phyloP scores from a whole-genome alignment of 2,113 vertebrate species.

The Pimephales promelas region DNA sequence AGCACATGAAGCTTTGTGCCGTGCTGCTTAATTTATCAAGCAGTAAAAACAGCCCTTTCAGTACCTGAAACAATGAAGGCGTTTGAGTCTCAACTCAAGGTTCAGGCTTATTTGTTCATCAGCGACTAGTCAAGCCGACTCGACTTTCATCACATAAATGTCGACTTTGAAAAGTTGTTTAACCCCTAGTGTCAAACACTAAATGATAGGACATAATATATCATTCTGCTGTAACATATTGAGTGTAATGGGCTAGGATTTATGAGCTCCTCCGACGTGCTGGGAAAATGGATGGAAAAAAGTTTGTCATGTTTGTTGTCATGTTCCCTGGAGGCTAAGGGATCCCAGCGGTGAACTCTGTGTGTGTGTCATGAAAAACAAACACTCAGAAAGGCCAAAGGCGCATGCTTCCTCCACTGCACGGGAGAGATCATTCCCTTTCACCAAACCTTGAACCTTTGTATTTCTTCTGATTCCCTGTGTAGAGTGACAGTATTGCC shows the following conservation, averaged over 20 bases:
- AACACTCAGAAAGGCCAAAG: conserved; percentile 21
- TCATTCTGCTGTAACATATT: too few relatives aligned
- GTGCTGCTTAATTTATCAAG: too few relatives aligned
- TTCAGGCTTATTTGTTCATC: too few relatives aligned
- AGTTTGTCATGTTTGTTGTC: conserved; percentile 29
- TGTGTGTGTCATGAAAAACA: conserved; percentile 47
- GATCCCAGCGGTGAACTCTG: conserved; percentile 53
- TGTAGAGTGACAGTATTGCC: neutral
- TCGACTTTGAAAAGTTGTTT: too few relatives aligned
- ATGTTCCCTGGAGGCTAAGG: neutral
- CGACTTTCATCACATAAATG: too few relatives aligned
- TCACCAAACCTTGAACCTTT: neutral
- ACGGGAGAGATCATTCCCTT: neutral
- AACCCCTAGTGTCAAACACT: too few relatives aligned
- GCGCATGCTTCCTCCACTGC: neutral
- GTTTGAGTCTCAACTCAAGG: too few relatives aligned
- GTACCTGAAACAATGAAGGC: too few relatives aligned
- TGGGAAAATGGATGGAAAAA: conserved; percentile 35
- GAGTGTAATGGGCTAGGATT: neutral
- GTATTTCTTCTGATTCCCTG: neutral
- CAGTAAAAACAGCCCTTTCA: too few relatives aligned
- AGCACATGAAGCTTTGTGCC: too few relatives aligned
- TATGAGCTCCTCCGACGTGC: neutral
- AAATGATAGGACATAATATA: too few relatives aligned
- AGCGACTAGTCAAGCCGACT: too few relatives aligned